phyloP scores from a whole-genome alignment of 2,888 invertebrate species.

The Oscheius sp. region DNA sequence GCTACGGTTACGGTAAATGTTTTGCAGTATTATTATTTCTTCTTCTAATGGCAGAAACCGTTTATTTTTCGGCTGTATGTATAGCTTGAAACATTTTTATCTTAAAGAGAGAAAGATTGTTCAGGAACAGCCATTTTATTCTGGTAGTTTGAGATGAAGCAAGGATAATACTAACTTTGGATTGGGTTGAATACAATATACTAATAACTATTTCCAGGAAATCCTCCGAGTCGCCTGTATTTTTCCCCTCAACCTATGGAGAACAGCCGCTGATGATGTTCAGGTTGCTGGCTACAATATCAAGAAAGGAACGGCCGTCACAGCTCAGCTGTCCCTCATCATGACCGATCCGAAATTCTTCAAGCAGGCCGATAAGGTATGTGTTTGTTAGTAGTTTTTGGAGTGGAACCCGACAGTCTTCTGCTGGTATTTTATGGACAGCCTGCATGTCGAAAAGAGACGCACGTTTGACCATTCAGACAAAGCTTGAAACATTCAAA shows the following conservation, averaged over 20 bases:
- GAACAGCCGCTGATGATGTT: constrained; percentile 16
- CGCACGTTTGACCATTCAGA: no score
- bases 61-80: no score
- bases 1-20: no score
- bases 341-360: constrained; percentile 11
- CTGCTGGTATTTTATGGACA: no score
- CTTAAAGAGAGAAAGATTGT: not conserved
- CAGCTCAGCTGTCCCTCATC: constrained; percentile 25
- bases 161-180: no score
- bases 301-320: constrained; percentile 23
- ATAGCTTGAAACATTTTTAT: not conserved
- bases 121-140: not conserved
- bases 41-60: no score
- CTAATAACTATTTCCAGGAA: not conserved
- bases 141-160: no score
- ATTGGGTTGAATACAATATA: no score
- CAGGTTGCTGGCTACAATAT: constrained; percentile 5
- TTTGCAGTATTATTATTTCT: no score
- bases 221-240: not conserved
- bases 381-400: not conserved
- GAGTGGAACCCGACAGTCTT: no score
- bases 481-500: no score
- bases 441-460: no score
- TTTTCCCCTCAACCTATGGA: constrained; percentile 13
- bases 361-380: constrained; percentile 8